Conservation (phyloP, 2,797 vertebrate genomes). For the Malurus leucopterus region DNA sequence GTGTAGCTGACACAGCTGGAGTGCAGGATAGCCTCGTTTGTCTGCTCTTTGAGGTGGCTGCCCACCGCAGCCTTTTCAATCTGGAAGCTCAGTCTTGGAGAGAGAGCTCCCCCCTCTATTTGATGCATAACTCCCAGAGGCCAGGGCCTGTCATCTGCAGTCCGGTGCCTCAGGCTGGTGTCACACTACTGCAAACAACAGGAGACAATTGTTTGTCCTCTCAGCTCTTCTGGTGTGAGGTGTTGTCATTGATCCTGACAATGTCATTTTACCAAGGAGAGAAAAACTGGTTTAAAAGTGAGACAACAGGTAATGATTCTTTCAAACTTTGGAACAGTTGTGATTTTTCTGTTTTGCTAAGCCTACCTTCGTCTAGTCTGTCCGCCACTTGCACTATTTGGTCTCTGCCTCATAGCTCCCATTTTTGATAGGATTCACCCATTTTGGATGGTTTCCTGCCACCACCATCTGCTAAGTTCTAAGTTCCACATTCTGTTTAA, state of each 20-base stretch:
- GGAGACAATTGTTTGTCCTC: neutral
- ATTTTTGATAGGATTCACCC: slow-evolving; percentile 40
- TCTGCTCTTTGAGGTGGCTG: neutral
- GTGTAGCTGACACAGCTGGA: neutral
- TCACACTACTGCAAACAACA: too few species aligned
- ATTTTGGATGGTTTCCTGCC: slow-evolving; percentile 52
- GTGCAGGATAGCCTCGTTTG: neutral
- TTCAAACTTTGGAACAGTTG: slow-evolving; percentile 46
- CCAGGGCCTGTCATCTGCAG: too few species aligned
- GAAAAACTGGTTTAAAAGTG: slow-evolving; percentile 3
- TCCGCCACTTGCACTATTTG: slow-evolving; percentile 40
- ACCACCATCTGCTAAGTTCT: slow-evolving; percentile 65
- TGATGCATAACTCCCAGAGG: neutral
- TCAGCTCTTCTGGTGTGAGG: too few species aligned
- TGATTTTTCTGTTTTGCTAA: slow-evolving; percentile 57
- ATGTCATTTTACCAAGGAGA: neutral
- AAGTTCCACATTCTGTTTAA: slow-evolving; percentile 74
- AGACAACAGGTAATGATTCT: slow-evolving; percentile 10
- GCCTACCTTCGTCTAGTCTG: slow-evolving; percentile 43
- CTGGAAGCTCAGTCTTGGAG: rapidly evolving
- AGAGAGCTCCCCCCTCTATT: neutral
- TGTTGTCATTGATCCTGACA: neutral
- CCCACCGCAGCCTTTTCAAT: neutral
- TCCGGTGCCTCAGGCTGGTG: neutral
- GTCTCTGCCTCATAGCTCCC: slow-evolving; percentile 22